Conservation (phyloP, 2,888 invertebrate species). For the Parapristionchus giblindavisi region DNA sequence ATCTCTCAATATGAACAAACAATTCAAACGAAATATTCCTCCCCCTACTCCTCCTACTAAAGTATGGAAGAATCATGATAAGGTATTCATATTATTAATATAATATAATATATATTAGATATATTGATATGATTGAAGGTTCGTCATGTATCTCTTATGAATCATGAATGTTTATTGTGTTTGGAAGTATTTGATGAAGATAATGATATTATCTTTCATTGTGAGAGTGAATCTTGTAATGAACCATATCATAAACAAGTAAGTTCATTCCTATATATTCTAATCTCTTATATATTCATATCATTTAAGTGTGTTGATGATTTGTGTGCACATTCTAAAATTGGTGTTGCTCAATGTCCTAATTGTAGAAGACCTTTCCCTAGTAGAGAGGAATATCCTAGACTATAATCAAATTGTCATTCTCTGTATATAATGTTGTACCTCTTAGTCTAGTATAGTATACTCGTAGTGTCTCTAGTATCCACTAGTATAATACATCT, state of each 20-base stretch:
- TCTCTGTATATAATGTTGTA: too few relatives aligned
- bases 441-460: too few relatives aligned
- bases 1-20: too few relatives aligned
- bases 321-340: background rate
- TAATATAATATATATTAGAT: background rate
- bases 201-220: conserved; percentile 8
- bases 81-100: background rate
- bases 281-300: background rate
- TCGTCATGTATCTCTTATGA: background rate
- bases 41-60: background rate
- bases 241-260: conserved; percentile 21
- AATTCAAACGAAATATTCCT: too few relatives aligned
- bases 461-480: too few relatives aligned
- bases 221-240: conserved; percentile 16
- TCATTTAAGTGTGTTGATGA: conserved; percentile 2
- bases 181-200: background rate
- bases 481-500: too few relatives aligned
- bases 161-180: conserved; percentile 22
- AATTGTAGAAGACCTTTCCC: conserved; percentile 10
- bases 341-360: background rate
- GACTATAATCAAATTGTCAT: too few relatives aligned
- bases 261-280: background rate
- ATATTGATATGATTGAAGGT: background rate
- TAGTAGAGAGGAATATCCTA: conserved; percentile 7
- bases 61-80: background rate